These are phyloP conservation scores for Rhabdomys dilectus DNA, from an alignment of 2,113 vertebrate species.

Conservation along the genomic window DNA sequence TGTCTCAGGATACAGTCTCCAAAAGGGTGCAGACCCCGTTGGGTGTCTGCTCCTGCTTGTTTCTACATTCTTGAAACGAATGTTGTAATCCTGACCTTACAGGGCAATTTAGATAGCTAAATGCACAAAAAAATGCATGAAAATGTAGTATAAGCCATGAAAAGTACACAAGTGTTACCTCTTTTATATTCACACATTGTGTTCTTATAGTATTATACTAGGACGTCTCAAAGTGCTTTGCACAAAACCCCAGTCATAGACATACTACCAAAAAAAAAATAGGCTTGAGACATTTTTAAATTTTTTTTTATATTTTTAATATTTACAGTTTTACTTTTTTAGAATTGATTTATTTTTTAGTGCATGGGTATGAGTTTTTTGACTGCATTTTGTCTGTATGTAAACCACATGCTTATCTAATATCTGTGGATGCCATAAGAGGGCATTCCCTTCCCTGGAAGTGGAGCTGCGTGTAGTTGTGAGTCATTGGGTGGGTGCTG, in stretches of 20 bases:
- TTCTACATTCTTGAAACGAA: constrained; percentile 54
- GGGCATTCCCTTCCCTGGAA: neutral
- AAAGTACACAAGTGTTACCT: neutral
- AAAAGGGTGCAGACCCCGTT: no score
- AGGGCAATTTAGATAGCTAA: constrained; percentile 40
- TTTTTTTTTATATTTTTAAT: neutral
- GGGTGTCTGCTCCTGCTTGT: no score
- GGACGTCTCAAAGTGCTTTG: neutral
- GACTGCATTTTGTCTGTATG: neutral
- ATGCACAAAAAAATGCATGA: neutral
- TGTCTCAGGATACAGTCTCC: no score
- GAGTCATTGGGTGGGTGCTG: neutral
- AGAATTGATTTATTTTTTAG: neutral
- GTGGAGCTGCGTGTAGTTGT: neutral
- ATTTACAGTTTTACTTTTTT: neutral
- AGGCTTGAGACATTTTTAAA: neutral
- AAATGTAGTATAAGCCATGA: neutral
- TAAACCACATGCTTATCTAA: neutral
- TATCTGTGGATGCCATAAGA: neutral
- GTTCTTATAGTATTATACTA: neutral
- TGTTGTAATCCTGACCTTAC: neutral
- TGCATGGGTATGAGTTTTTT: neutral
- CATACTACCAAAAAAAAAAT: neutral
- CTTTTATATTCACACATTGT: neutral
- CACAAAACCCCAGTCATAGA: neutral